Evolutionary conservation across 2,888 invertebrate species (phyloP), one percentile per base, ranked within the genome.

Genomic region (Melieria omissa): DNA sequence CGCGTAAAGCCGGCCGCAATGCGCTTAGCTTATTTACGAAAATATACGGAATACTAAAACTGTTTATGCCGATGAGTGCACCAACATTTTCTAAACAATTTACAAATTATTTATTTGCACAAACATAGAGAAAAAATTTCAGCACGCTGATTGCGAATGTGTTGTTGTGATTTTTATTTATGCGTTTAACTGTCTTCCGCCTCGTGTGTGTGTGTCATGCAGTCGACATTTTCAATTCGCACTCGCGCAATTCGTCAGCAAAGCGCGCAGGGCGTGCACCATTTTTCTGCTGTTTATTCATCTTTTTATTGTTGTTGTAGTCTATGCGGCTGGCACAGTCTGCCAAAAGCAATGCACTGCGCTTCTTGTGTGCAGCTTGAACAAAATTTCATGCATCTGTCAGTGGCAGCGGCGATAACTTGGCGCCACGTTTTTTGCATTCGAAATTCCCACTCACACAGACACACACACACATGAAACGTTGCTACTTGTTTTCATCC

Each of bases 71-170:
- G 62, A 55, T 69, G 45, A 62, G 63, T 55, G 62, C 54, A 54
- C 62, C 55, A 63, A 46, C 62, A 69, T 69, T 69, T 69, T 69
- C 69, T 69, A 69, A 69, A 54, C 69, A 69, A 69, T 69, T 69
- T 69, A 62, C 69, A 69, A 69, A 69, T 69, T 69, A 69, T 69
- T 62, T 69, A 54, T 46, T n/a, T 14, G 42, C 61, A 63, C 29
- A 62, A 14, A 42, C 46, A 63, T 8, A 47, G 14, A 47, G 14
- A 10, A 12, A 29, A 52, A 42, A 41, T 60, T 5, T 45, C 16
- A 60, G 42, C 7, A 52, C 52, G 52, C 29, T 29, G 29, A 29
- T 29, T 52, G 6, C 0, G 52, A 5, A 29, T n/a, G 29, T 3
- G 29, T 29, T 29, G 14, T 14, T 12, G 6, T 52, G 52, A 52